Conservation (phyloP, 1,140 invertebrate species). For the Thrips palmi region DNA sequence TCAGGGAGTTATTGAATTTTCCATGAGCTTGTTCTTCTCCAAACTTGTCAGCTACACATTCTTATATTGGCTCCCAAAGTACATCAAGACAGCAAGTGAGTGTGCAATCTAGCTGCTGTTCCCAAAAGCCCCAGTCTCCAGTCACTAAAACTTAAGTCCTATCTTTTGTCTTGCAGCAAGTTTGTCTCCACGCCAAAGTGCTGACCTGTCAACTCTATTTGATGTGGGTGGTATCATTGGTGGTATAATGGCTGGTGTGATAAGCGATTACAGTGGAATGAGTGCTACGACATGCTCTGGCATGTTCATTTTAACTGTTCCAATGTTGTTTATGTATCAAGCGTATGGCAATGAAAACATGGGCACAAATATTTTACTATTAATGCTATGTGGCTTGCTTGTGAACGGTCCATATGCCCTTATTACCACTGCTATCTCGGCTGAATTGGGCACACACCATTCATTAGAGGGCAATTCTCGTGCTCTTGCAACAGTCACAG, state of each 20-base stretch:
- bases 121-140: background rate
- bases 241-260: slow-evolving; percentile 69
- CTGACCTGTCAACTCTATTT: slow-evolving; percentile 74
- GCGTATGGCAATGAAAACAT: slow-evolving; percentile 19
- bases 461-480: slow-evolving; percentile 67
- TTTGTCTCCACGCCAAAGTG: slow-evolving; percentile 48
- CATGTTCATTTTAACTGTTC: slow-evolving; percentile 66
- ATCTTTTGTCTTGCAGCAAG: slow-evolving; percentile 35
- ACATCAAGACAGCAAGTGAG: slow-evolving; percentile 71
- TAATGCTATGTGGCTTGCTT: slow-evolving; percentile 59
- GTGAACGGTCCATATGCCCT: slow-evolving; percentile 92
- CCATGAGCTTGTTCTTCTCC: slow-evolving; percentile 87
- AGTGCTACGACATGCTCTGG: slow-evolving; percentile 66
- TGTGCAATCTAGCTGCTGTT: slow-evolving; percentile 16
- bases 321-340: slow-evolving; percentile 28
- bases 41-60: slow-evolving; percentile 96
- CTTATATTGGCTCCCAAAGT: slow-evolving; percentile 87
- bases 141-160: slow-evolving; percentile 4
- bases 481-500: slow-evolving; percentile 86
- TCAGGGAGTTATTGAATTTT: slow-evolving; percentile 83
- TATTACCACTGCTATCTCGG: slow-evolving; percentile 90
- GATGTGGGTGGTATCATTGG: slow-evolving; percentile 80
- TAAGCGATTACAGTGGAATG: slow-evolving; percentile 68
- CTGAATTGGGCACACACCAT: slow-evolving; percentile 79
- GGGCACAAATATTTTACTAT: slow-evolving; percentile 41